Evolutionary conservation across 2,113 vertebrate species (phyloP).

Genomic region (Anguilla japonica): DNA sequence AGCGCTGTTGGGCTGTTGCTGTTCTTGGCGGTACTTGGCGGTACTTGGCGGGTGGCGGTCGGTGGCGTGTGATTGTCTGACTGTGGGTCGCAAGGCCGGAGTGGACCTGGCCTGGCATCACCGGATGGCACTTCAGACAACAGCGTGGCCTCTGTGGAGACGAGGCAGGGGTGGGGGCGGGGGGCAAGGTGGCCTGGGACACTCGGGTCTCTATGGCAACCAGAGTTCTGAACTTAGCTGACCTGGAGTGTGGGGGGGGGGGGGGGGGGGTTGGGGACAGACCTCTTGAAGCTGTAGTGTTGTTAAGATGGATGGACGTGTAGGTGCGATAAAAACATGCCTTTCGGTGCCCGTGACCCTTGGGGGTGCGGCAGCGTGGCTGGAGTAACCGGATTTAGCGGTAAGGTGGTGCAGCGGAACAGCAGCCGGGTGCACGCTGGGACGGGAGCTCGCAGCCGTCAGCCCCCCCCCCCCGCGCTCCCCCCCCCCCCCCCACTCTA

Average conservation of each 20-base stretch:
- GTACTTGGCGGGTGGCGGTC: background rate
- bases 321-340: background rate
- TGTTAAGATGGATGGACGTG: background rate
- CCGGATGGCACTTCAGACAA: slow-evolving; percentile 19
- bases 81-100: background rate
- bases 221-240: background rate
- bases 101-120: background rate
- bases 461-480: too few relatives aligned
- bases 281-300: background rate
- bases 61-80: slow-evolving; percentile 11
- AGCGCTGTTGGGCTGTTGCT: background rate
- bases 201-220: slow-evolving; percentile 26
- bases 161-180: background rate
- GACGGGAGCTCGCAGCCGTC: background rate
- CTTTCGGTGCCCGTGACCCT: background rate
- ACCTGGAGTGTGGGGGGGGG: background rate
- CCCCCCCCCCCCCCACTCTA: background rate
- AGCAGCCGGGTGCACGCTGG: too few relatives aligned
- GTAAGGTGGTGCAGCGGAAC: background rate
- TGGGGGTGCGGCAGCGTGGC: too few relatives aligned
- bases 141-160: too few relatives aligned
- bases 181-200: slow-evolving; percentile 5
- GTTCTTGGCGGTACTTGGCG: too few relatives aligned
- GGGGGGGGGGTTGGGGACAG: slow-evolving; percentile 22
- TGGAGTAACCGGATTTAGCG: background rate